Evolutionary conservation across 2,888 invertebrate species (phyloP).

Genomic region (Eristalis arbustorum): DNA sequence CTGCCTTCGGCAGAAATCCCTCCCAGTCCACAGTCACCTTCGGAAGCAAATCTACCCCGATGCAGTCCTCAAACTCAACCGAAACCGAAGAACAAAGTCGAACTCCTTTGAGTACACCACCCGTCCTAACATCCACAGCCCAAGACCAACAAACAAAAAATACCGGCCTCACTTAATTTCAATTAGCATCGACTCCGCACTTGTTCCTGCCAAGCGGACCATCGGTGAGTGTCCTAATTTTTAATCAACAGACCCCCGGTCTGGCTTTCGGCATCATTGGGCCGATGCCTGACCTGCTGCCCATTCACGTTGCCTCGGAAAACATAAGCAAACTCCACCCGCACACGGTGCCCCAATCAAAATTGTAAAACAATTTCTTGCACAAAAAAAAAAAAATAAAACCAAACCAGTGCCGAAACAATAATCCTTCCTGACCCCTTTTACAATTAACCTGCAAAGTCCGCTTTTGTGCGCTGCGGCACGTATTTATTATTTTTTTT

Average conservation of each 20-base stretch:
- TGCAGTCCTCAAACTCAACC: too few relatives aligned
- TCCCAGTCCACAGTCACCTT: not conserved
- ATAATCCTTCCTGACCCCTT: conserved; percentile 45
- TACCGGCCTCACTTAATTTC: not conserved
- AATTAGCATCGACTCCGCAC: not conserved
- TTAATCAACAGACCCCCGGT: not conserved
- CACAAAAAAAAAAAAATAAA: not conserved
- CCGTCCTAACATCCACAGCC: too few relatives aligned
- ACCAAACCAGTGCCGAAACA: not conserved
- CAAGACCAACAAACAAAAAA: not conserved
- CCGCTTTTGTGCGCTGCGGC: conserved; percentile 1
- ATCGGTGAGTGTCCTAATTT: not conserved
- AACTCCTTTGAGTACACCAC: too few relatives aligned
- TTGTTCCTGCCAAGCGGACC: not conserved
- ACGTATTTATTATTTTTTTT: conserved; percentile 25
- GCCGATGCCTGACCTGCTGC: not conserved
- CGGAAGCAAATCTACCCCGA: too few relatives aligned
- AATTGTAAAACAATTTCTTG: conserved; percentile 13
- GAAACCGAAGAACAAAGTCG: too few relatives aligned
- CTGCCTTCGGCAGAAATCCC: not conserved
- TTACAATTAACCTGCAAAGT: conserved; percentile 37
- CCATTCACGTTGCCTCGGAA: not conserved
- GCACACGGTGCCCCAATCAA: conserved; percentile 2
- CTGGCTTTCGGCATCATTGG: not conserved
- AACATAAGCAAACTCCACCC: not conserved